Evolutionary conservation across 2,113 vertebrate genomes (phyloP).

Genomic region (Ammospiza nelsoni): DNA sequence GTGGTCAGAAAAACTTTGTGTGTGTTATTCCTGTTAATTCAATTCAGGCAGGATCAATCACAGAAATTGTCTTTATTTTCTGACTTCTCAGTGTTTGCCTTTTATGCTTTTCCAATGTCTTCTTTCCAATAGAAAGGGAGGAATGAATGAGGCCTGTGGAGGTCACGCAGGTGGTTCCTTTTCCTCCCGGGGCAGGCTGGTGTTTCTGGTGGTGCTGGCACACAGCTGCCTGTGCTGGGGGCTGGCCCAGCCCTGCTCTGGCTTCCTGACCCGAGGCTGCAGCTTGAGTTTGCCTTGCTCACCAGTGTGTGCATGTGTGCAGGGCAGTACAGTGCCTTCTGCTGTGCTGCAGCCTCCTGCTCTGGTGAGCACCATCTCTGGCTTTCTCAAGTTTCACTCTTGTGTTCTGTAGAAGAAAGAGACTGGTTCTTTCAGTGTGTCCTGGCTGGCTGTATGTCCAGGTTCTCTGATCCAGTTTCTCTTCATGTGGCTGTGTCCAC

Average conservation of each 20-base stretch:
- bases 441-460: neutral
- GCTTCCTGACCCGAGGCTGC: neutral
- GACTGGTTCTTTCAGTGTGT: neutral
- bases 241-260: neutral
- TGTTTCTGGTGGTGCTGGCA: neutral
- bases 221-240: neutral
- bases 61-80: neutral
- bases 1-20: neutral
- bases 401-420: neutral
- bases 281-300: neutral
- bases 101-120: neutral
- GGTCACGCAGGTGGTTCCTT: neutral
- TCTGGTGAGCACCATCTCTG: accelerated
- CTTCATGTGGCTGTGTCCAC: neutral
- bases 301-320: neutral
- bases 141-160: neutral
- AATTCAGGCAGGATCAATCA: neutral
- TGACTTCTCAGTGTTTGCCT: neutral
- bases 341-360: neutral
- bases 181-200: neutral
- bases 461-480: neutral
- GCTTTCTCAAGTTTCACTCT: neutral
- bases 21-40: neutral
- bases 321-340: neutral
- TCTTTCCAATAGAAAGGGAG: neutral